Evolutionary conservation across 37 sponge, comb jelly and placozoan species (phyloP).

Genomic region (Beroe forskalii): DNA sequence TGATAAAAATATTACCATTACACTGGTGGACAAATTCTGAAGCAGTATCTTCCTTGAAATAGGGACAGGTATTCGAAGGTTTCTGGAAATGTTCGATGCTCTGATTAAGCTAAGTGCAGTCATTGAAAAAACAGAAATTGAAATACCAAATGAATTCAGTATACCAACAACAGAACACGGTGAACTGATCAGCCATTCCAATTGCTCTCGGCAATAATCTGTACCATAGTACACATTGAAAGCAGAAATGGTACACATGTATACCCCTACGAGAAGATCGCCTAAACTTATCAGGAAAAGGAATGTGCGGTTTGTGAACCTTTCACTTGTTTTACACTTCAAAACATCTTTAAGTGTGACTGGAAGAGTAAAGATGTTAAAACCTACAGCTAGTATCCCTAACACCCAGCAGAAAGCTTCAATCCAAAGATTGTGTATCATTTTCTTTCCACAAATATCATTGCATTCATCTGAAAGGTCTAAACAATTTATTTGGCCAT

Average conservation of each 20-base stretch:
- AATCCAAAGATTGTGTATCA: not conserved
- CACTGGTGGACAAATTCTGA: not conserved
- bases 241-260: not conserved
- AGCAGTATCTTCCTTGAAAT: not conserved
- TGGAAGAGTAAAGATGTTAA: not conserved
- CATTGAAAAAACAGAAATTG: slow-evolving; percentile 11
- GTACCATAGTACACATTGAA: not conserved
- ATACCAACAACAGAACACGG: not conserved
- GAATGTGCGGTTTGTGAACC: not conserved
- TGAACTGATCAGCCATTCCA: not conserved
- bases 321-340: not conserved
- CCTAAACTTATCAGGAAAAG: not conserved
- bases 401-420: not conserved
- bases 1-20: not conserved
- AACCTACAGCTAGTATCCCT: not conserved
- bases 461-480: not conserved
- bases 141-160: not conserved
- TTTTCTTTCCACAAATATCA: not conserved
- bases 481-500: not conserved
- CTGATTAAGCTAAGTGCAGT: not conserved
- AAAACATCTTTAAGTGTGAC: not conserved
- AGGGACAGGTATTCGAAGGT: not conserved
- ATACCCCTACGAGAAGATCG: not conserved
- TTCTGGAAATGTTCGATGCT: not conserved
- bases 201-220: not conserved